Evolutionary conservation across 2,113 vertebrate genomes (phyloP), one percentile per base, ranked within the genome.

Genomic region (Cryptomyrus ogoouensis): DNA sequence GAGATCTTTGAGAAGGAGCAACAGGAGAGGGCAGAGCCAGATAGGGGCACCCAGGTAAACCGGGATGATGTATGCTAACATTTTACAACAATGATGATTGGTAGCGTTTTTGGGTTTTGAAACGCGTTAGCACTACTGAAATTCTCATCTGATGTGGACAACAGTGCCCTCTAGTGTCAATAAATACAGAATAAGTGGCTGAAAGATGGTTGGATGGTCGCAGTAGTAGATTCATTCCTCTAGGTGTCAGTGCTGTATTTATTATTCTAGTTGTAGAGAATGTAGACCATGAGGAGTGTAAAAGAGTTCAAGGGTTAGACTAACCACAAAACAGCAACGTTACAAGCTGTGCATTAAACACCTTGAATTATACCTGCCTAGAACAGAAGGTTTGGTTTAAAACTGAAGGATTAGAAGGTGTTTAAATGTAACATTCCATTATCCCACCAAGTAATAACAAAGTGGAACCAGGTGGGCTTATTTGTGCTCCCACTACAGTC

Each of bases 1-100:
- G 95, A 94, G 56, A 93, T 99, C 66, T 99, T 99, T 90, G 98
- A 99, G 94, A 95, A 94, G 0, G 96, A 96, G 0, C 88, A 90
- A 77, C 52, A 91, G 90, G 87, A 21, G 5, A 39, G 90, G 89
- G 89, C 88, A 89, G 90, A 74, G 31, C 31, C 88, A 62, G 56
- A 88, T 2, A 46, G 39, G 56, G n/a, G 49, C 35, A 31, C 1
- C 31, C 85, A 87, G 85, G 85, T 56, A 56, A 87, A 87, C 12
- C 49, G 9, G 4, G 17, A 5, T n/a, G 85, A 77, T 13, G 15
- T 39, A 39, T 39, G 31, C 7, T 17, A 6, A 3, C 12, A 15
- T 39, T 42, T 39, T 39, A 46, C 42, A 21, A 44, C 83, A 9
- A 7, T n/a, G 24, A 62, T 9, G 56, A 62, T n/a, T 62, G 56